A percentile compares a stretch with the other conserved stretches of the same genome.
Evolutionary conservation across 2,888 invertebrate genomes (phyloP).

Genomic region (Trisateles emortualis): DNA sequence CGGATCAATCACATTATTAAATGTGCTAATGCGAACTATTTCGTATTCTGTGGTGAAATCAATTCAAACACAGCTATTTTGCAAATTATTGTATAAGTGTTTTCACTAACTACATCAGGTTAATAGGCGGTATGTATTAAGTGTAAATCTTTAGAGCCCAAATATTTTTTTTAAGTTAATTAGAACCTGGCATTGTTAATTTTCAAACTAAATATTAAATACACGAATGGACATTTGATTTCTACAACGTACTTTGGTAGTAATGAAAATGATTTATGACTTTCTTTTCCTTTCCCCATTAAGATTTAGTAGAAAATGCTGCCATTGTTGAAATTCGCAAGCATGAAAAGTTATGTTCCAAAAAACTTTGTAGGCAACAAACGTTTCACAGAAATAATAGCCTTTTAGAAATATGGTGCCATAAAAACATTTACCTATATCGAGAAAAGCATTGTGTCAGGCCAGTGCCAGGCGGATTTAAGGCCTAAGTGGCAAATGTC

Average conservation of each 20-base stretch:
- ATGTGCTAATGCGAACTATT: too few species aligned
- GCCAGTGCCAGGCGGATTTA: slow-evolving; percentile 61
- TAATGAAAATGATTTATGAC: slow-evolving; percentile 29
- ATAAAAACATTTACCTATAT: slow-evolving; percentile 47
- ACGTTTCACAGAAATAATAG: slow-evolving; percentile 43
- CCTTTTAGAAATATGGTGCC: slow-evolving; percentile 43
- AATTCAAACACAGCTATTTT: too few species aligned
- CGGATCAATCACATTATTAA: too few species aligned
- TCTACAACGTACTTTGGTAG: slow-evolving; percentile 16
- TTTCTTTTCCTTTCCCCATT: slow-evolving; percentile 20
- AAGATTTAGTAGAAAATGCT: slow-evolving; percentile 40
- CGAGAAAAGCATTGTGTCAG: slow-evolving; percentile 54
- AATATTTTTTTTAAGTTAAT: too few species aligned
- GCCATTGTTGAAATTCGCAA: slow-evolving; percentile 28
- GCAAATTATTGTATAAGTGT: too few species aligned
- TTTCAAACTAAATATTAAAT: too few species aligned
- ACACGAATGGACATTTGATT: slow-evolving; percentile 23
- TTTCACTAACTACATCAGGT: too few species aligned
- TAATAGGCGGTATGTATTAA: too few species aligned
- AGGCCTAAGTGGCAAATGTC: slow-evolving; percentile 58
- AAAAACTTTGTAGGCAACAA: slow-evolving; percentile 36
- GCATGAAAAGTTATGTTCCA: slow-evolving; percentile 40
- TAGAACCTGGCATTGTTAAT: too few species aligned
- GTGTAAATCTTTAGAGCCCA: too few species aligned
- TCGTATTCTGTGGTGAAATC: too few species aligned